Evolutionary conservation across 1,140 invertebrate species (phyloP).

Genomic region (Agrypnia vestita): DNA sequence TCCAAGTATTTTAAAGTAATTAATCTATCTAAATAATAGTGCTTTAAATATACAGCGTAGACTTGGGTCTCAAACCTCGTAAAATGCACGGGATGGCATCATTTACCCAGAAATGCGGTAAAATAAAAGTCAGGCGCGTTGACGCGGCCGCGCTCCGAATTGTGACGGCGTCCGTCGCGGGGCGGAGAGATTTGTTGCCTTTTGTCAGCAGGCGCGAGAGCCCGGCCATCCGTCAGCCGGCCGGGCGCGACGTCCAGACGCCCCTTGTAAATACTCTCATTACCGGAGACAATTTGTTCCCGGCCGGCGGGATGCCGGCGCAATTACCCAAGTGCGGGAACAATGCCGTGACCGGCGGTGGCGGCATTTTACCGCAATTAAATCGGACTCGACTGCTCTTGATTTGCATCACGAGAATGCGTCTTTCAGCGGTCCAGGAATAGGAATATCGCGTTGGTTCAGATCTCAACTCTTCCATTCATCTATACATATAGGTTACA

Average conservation of each 20-base stretch:
- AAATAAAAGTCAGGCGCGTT: not conserved
- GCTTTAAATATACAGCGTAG: too few species aligned
- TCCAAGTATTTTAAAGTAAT: too few species aligned
- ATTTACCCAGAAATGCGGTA: constrained; percentile 11
- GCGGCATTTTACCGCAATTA: constrained; percentile 30
- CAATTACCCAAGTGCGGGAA: constrained; percentile 36
- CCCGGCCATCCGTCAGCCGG: constrained; percentile 5
- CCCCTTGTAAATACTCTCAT: constrained; percentile 49
- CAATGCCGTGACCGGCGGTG: constrained; percentile 36
- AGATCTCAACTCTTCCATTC: too few species aligned
- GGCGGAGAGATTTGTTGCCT: constrained; percentile 22
- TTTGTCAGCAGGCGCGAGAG: constrained; percentile 4
- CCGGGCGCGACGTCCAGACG: not conserved
- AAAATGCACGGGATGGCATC: not conserved
- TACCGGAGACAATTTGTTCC: constrained; percentile 37
- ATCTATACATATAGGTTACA: too few species aligned
- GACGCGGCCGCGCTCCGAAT: not conserved
- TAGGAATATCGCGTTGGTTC: too few species aligned
- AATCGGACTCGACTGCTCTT: constrained; percentile 34
- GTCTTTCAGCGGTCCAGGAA: not conserved
- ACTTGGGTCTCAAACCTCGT: not conserved
- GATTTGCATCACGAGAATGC: constrained; percentile 26
- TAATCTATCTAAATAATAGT: too few species aligned
- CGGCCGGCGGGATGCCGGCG: constrained; percentile 15
- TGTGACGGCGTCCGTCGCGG: not conserved